phyloP scores from a whole-genome alignment of 2,888 invertebrate species.

The Abrostola triplasia region DNA sequence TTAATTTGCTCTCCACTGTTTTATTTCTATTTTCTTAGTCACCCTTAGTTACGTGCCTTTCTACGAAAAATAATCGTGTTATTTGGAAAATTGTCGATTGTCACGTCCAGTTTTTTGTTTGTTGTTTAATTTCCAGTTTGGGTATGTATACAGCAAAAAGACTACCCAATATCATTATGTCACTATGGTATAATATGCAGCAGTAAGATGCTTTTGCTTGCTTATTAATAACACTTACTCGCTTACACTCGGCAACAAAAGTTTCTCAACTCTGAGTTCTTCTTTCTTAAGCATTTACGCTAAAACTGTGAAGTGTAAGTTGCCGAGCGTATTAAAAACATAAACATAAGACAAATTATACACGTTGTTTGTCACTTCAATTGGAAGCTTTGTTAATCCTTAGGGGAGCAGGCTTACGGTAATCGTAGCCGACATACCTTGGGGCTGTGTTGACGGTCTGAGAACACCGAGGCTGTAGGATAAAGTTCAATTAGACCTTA shows the following conservation, averaged over 20 bases:
- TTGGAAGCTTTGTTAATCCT: slow-evolving; percentile 36
- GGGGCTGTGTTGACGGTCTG: slow-evolving; percentile 24
- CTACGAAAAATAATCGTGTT: slow-evolving; percentile 7
- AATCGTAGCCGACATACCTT: slow-evolving; percentile 22
- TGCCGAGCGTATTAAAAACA: neutral
- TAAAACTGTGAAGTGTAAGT: too few relatives aligned
- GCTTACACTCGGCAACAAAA: too few relatives aligned
- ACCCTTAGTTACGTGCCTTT: slow-evolving; percentile 45
- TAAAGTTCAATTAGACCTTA: neutral
- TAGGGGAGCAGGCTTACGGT: slow-evolving; percentile 38
- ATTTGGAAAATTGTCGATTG: slow-evolving; percentile 28
- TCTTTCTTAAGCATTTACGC: too few relatives aligned
- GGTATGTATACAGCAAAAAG: neutral
- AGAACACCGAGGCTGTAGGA: slow-evolving; percentile 20
- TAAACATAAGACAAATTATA: slow-evolving; percentile 32
- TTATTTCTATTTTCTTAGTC: slow-evolving; percentile 61
- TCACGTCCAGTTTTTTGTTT: slow-evolving; percentile 36
- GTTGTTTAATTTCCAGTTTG: slow-evolving; percentile 3
- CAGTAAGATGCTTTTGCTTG: too few relatives aligned
- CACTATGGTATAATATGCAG: too few relatives aligned
- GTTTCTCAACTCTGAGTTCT: too few relatives aligned
- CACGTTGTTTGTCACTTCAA: slow-evolving; percentile 31
- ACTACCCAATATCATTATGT: too few relatives aligned
- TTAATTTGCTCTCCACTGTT: slow-evolving; percentile 74
- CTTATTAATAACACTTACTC: too few relatives aligned